Conservation (phyloP, 2,797 vertebrate genomes). For the Pteronotus mesoamericanus region DNA sequence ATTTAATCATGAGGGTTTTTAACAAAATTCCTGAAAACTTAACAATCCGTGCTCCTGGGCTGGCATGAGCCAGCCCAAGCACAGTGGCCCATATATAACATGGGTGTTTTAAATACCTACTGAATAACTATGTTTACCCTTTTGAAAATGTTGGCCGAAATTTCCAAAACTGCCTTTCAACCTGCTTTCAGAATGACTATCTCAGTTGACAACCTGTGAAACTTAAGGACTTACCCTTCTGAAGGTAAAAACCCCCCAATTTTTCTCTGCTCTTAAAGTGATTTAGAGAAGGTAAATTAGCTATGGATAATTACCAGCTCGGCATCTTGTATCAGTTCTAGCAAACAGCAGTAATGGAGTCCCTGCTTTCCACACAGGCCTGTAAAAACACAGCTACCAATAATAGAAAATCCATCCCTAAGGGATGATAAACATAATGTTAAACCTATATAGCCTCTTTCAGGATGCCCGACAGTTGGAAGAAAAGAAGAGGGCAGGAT, state of each 20-base stretch:
- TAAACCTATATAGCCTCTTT: not conserved
- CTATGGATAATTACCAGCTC: not conserved
- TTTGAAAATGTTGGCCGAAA: not conserved
- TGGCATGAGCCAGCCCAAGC: not conserved
- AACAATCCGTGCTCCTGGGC: not conserved
- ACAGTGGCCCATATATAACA: not conserved
- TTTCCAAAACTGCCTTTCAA: not conserved
- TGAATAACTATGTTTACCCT: not conserved
- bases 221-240: not conserved
- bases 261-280: not conserved
- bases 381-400: not conserved
- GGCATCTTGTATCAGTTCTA: not conserved
- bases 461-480: not conserved
- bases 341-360: not conserved
- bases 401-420: not conserved
- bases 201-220: not conserved
- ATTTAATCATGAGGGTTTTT: not conserved
- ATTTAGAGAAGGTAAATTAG: not conserved
- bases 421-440: not conserved
- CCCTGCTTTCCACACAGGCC: not conserved
- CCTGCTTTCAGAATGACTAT: not conserved
- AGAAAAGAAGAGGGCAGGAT: not conserved
- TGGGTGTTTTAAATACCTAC: not conserved
- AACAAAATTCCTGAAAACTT: not conserved
- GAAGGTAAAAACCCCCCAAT: not conserved